Base-by-base conservation (phyloP, 1,140 invertebrate genomes). In the Monomorium pharaonis region DNA sequence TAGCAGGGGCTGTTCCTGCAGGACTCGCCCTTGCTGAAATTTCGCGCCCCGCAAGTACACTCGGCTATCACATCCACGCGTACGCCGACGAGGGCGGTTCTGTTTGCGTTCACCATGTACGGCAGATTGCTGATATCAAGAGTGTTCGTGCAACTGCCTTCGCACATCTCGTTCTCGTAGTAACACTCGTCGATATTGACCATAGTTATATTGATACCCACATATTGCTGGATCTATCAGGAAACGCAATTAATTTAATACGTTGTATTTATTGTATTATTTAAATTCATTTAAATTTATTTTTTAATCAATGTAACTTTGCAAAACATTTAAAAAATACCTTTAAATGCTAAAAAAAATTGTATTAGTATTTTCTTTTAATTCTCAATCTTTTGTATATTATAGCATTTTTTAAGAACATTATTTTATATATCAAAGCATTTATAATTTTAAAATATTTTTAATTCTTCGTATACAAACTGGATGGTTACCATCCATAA, bases 151-250 rank as follows among this genome's bases (percentile, higher is more conserved):
- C 99, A 99, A 72, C 98, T 99, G 9, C 98, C 98, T 95, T 99
- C 98, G 95, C 99, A 99, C 95, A 98, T 98, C 92, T 98, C 97
- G 93, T 99, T 98, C 95, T 99, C 98, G 93, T 98, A 98, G 42
- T 99, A 95, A 94, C 99, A 99, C 95, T 99, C 98, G 92, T 99
- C 98, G 88, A 99, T 99, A 77, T 98, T 98, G 3, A 99, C 98
- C 98, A 99, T 99, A 4, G 98, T 98, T 56, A 99, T 99, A 91
- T 99, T 98, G 65, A 99, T 98, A 37, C 98, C 98, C 10, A 99
- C 97, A 87, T 98, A 97, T 89, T 97, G 96, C 95, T 99, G 98
- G 94, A 99, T 99, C 96, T 97, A 44, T 51, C 16, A 10, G 27
- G 9, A n/a, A n/a, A 54, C 21, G 14, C 37, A n/a, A n/a, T 58